A percentile compares a stretch with the other conserved stretches of the same genome.
Conservation (phyloP, 2,113 vertebrate genomes). For the Benitochromis conjunctus region DNA sequence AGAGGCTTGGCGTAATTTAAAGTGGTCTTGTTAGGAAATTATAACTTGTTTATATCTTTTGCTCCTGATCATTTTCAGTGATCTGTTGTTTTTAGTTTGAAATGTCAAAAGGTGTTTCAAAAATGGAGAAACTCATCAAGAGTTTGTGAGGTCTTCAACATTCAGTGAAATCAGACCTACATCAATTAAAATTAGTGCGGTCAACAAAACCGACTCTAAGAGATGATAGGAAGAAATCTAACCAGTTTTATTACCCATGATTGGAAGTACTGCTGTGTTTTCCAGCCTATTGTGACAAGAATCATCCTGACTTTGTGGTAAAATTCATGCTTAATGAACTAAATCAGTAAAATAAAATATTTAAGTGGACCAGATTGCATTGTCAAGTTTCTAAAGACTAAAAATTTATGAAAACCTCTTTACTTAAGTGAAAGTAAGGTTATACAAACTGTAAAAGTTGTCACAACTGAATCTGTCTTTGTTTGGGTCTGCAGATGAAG, state of each 20-base stretch:
- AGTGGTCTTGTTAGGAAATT: not conserved
- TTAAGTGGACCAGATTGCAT: not conserved
- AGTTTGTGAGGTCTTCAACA: not conserved
- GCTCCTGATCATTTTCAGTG: not conserved
- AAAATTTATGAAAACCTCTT: not conserved
- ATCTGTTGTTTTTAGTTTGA: not conserved
- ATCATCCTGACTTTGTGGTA: not conserved
- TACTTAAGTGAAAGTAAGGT: not conserved
- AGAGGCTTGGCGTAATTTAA: not conserved
- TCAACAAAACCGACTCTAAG: not conserved
- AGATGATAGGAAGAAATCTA: not conserved
- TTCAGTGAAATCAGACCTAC: not conserved
- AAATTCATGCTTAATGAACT: not conserved
- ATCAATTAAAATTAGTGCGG: not conserved
- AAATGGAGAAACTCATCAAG: not conserved
- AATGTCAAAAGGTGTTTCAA: not conserved
- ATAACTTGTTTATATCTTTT: not conserved
- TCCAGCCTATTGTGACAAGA: not conserved
- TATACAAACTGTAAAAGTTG: not conserved
- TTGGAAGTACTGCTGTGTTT: not conserved
- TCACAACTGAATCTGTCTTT: not conserved
- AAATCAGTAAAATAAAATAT: not conserved
- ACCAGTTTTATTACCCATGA: not conserved
- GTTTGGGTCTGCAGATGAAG: conserved; percentile 63
- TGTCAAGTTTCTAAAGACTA: not conserved